Conservation (phyloP, 2,888 invertebrate genomes). For the Lepidocyrtinus sp. region DNA sequence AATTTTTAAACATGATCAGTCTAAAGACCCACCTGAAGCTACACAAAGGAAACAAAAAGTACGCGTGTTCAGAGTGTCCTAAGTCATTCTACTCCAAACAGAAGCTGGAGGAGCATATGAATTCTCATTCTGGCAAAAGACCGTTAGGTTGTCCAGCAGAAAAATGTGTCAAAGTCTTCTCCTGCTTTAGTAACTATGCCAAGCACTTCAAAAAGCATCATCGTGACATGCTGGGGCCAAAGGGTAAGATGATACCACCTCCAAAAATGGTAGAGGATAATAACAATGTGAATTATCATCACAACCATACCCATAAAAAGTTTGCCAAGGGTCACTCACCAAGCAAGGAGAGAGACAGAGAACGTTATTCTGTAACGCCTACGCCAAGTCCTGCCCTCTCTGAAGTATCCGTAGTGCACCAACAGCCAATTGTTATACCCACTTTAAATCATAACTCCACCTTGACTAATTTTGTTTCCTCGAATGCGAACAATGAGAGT, state of each 20-base stretch:
- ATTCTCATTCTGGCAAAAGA: slow-evolving; percentile 76
- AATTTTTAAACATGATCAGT: slow-evolving; percentile 41
- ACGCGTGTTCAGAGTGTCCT: slow-evolving; percentile 55
- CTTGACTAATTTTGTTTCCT: too few relatives aligned
- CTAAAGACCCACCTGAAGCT: slow-evolving; percentile 48
- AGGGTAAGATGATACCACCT: slow-evolving; percentile 61
- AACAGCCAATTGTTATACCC: too few relatives aligned
- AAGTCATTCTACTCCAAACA: slow-evolving; percentile 60
- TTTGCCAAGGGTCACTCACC: too few relatives aligned
- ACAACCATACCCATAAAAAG: too few relatives aligned
- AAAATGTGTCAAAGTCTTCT: slow-evolving; percentile 74
- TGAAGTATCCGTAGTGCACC: too few relatives aligned
- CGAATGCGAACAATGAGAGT: too few relatives aligned
- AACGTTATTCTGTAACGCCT: too few relatives aligned
- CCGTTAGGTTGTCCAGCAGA: slow-evolving; percentile 76
- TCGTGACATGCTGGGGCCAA: slow-evolving; percentile 48
- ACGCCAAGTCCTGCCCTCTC: too few relatives aligned
- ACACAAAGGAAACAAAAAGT: slow-evolving; percentile 42
- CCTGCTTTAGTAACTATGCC: slow-evolving; percentile 76
- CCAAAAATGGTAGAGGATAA: slow-evolving; percentile 49
- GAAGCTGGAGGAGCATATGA: slow-evolving; percentile 74
- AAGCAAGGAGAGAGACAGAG: too few relatives aligned
- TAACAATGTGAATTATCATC: too few relatives aligned
- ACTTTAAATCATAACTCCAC: too few relatives aligned
- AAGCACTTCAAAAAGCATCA: slow-evolving; percentile 77